Percentiles rank a stretch among this genome's conserved stretches.
Evolutionary conservation across 2,797 vertebrate genomes (phyloP).

Genomic region (Percopsis omiscomaycus): DNA sequence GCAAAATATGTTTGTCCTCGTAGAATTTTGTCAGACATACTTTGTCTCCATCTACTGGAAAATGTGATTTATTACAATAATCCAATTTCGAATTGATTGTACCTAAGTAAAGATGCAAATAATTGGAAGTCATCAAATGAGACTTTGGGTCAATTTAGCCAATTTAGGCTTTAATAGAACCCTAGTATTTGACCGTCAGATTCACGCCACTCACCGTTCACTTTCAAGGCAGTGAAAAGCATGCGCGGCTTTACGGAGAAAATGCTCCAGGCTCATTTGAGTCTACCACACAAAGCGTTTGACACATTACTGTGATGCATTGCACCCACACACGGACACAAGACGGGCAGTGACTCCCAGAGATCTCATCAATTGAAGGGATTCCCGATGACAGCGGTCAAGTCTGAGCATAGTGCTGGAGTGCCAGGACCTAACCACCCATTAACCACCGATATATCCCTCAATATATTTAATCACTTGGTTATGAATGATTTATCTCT

Average conservation of each 20-base stretch:
- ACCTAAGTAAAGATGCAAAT: no score
- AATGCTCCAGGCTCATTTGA: constrained; percentile 21
- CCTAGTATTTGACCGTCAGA: no score
- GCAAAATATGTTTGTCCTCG: not conserved
- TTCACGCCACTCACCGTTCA: no score
- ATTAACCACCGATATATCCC: constrained; percentile 70
- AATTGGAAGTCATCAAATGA: not conserved
- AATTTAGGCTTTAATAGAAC: not conserved
- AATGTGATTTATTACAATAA: not conserved
- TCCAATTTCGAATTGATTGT: not conserved
- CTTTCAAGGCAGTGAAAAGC: not conserved
- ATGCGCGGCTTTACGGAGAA: not conserved
- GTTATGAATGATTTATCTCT: constrained; percentile 71
- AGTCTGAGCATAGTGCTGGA: constrained; percentile 55
- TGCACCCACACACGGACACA: constrained; percentile 34
- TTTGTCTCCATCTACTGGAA: constrained; percentile 79
- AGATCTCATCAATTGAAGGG: constrained; percentile 55
- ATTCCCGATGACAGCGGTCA: constrained; percentile 67
- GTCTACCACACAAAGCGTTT: constrained; percentile 29
- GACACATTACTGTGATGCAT: constrained; percentile 59
- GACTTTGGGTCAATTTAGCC: no score
- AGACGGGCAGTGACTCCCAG: constrained; percentile 54
- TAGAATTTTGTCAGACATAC: constrained; percentile 44
- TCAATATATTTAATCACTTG: constrained; percentile 70
- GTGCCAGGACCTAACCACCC: constrained; percentile 66